Evolutionary conservation across 2,888 invertebrate genomes (phyloP).

Genomic region (Amaurobius ferox): DNA sequence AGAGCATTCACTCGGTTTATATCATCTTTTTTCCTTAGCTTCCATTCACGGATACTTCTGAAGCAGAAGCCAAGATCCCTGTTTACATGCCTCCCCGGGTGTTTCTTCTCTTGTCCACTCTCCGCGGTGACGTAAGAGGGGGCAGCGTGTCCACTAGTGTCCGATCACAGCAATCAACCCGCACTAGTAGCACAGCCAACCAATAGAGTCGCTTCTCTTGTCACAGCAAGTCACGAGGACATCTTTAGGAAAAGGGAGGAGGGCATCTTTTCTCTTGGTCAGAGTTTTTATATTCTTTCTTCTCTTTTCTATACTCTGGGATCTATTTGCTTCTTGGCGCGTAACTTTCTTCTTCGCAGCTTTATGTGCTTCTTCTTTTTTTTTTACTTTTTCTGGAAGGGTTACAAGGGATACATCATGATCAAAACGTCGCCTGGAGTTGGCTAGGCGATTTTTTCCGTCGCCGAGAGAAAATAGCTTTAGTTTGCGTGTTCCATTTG

Average conservation of each 20-base stretch:
- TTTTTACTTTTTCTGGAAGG: conserved; percentile 36
- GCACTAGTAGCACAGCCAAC: conserved; percentile 32
- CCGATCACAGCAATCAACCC: conserved; percentile 71
- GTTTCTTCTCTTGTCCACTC: conserved; percentile 66
- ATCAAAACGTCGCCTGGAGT: conserved; percentile 42
- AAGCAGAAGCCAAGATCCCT: conserved; percentile 71
- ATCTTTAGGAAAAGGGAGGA: conserved; percentile 32
- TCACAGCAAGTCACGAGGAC: conserved; percentile 62
- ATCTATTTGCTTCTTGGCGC: conserved; percentile 55
- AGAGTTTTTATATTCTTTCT: conserved; percentile 29
- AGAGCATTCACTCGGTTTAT: conserved; percentile 62
- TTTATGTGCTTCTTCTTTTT: conserved; percentile 23
- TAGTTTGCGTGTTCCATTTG: too few species aligned
- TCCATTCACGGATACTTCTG: conserved; percentile 50
- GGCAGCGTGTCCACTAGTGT: conserved; percentile 55
- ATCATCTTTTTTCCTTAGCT: conserved; percentile 42
- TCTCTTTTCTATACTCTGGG: conserved; percentile 35
- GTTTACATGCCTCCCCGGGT: conserved; percentile 71
- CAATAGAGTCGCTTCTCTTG: conserved; percentile 66
- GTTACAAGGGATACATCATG: conserved; percentile 35
- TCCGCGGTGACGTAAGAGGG: conserved; percentile 68
- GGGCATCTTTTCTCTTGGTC: conserved; percentile 29
- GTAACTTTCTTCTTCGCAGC: conserved; percentile 49
- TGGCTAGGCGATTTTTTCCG: conserved; percentile 5
- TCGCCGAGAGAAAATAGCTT: background rate